Base-by-base conservation (phyloP, 2,113 vertebrate species). In the Callopanchax toddi region DNA sequence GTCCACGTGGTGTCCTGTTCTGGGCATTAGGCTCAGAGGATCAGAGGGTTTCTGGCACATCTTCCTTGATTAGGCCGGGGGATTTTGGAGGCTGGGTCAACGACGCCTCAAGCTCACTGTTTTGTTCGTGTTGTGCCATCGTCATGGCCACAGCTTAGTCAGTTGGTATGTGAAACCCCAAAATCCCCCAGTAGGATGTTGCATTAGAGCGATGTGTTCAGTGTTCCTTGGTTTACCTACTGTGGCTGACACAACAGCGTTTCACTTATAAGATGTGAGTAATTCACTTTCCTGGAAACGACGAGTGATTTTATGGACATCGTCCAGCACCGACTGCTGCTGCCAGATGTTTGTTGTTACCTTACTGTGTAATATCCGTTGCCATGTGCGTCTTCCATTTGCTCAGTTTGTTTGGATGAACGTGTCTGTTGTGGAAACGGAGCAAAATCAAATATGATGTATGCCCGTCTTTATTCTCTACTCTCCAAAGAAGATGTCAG, bases 401-500 rank as follows among this genome's bases (percentile, higher is more conserved):
- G 29, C 29, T 32, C 36, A 15, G 36, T 48, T 15, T 20, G 12
- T 42, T 74, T 42, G 43, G 42, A 20, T 55, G 12, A 53, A 22
- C n/a, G 17, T 4, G 20, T 39, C 36, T 54, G 13, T 17, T 25
- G 16, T 56, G 15, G 42, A 9, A 25, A 39, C 40, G 36, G 12
- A 20, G 6, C 17, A 15, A 48, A 46, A 46, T 40, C 23, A 17
- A 6, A 9, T 34, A 12, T 22, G 26, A 17, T n/a, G 32, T 37
- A 11, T 11, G 9, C 6, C n/a, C 20, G 26, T 51, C 22, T 48
- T 36, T 15, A 29, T 11, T 26, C 34, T 34, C 8, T 11, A 12
- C 37, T 60, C 21, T 34, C 1, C 43, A 16, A 32, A 13, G 22
- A 53, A 17, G 15, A 7, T 60, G 59, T 60, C 44, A 63, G 64